Percentiles rank a stretch among this genome's conserved stretches.
phyloP scores from a whole-genome alignment of 2,797 vertebrate genomes.

The Poecilia gillii region DNA sequence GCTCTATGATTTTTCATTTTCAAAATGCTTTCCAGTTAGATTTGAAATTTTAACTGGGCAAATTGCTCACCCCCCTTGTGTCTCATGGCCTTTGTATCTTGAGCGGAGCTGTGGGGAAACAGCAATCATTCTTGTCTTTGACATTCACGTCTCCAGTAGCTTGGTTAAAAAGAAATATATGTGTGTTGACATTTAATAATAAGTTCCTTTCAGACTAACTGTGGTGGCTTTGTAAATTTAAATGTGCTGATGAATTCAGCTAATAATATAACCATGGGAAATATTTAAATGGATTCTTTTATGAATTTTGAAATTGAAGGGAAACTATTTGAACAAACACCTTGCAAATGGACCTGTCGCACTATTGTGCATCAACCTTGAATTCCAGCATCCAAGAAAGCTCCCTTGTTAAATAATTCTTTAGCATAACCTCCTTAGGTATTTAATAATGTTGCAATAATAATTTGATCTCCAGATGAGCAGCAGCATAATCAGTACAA shows the following conservation, averaged over 20 bases:
- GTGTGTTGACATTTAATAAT: constrained; percentile 7
- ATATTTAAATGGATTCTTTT: background rate
- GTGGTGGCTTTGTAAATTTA: background rate
- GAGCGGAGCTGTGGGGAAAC: constrained; percentile 20
- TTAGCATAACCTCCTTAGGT: background rate
- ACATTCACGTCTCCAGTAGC: constrained; percentile 18
- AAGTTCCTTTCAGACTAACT: background rate
- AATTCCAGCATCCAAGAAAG: background rate
- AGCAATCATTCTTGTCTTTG: constrained; percentile 10
- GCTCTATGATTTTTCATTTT: constrained; percentile 9
- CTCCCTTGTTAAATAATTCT: background rate
- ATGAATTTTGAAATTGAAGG: background rate
- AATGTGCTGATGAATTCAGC: constrained; percentile 12
- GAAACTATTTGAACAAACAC: background rate
- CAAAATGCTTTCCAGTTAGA: constrained; percentile 32
- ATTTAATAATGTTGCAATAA: background rate
- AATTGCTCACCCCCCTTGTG: constrained; percentile 14
- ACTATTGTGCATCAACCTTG: background rate
- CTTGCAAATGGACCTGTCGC: background rate
- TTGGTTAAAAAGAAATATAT: constrained; percentile 14
- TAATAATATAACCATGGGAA: background rate
- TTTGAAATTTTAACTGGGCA: constrained; percentile 18
- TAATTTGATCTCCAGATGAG: background rate
- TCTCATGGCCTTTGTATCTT: constrained; percentile 33
- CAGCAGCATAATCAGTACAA: background rate